Base-by-base conservation (phyloP, 2,888 invertebrate species). In the Lathronympha strigana region DNA sequence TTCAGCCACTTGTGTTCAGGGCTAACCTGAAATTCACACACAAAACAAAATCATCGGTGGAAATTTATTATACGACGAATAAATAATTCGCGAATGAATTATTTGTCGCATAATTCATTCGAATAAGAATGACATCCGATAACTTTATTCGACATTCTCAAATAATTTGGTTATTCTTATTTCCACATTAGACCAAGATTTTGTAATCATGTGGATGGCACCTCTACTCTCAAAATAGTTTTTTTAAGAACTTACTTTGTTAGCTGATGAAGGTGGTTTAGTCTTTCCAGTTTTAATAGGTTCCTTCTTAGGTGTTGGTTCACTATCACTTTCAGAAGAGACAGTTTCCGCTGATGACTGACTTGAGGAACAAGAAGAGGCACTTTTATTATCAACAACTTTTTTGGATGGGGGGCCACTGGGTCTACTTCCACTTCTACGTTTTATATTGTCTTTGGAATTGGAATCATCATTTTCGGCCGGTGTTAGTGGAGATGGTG, bases 311-410 rank as follows among this genome's bases (percentile, higher is more conserved):
- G 81, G 74, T 4, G 80, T 72, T 0, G 86, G 80, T 68, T 89
- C 90, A 75, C 88, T 90, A 8, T 90, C 90, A 73, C 87, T 90
- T 36, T 90, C 90, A 0, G 90, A 88, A 0, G 92, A 89, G 1
- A 91, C 85, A 0, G 92, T 87, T 68, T 92, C 92, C 4, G 85
- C 78, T 0, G 92, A 92, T 0, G 92, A 92, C 61, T 90, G 92
- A 73, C 92, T 91, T 0, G 92, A 90, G 0, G 88, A 78, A 70
- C 91, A 90, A 1, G 92, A 92, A 8, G 92, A 87, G 0, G 84
- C 87, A 77, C 87, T 91, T 64, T 89, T 91, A 0, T 80, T 80
- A 28, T 90, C 90, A 45, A 85, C 86, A 1, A 78, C 67, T 63
- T 88, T 88, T 68, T 91, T 91, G 0, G 90, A 85, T 0, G 91